A percentile compares a stretch with the other conserved stretches of the same genome.
These are phyloP conservation scores for Pseudolaguvia tuberculata DNA, from an alignment of 2,113 vertebrate species.

Conservation along the genomic window DNA sequence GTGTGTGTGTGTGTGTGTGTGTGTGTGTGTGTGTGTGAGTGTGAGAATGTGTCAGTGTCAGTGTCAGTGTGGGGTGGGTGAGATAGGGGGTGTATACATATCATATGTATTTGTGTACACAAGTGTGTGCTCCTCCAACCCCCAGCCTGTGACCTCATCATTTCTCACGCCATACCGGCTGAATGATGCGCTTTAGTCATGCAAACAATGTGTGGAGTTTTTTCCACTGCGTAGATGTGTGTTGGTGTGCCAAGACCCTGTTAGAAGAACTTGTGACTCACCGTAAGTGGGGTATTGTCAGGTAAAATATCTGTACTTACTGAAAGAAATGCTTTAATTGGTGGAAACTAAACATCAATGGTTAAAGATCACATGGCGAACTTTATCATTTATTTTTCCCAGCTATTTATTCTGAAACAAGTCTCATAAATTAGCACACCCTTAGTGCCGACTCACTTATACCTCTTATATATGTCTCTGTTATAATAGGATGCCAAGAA, in stretches of 20 bases:
- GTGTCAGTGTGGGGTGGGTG: conserved; percentile 1
- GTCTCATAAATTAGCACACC: conserved; percentile 6
- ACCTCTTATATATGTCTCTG: background rate
- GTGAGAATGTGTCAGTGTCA: background rate
- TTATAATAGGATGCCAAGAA: background rate
- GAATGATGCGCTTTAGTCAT: conserved; percentile 44
- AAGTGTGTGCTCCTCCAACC: conserved; percentile 39
- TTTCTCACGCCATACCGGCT: conserved; percentile 36
- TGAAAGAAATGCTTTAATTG: no score
- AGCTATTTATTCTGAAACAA: background rate
- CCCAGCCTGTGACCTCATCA: conserved; percentile 50
- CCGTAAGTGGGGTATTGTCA: background rate
- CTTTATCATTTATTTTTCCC: background rate
- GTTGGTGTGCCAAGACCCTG: conserved; percentile 2
- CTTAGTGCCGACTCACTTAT: conserved; percentile 6
- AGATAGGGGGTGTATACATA: conserved; percentile 4
- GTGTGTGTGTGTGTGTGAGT: background rate
- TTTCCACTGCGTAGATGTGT: conserved; percentile 24
- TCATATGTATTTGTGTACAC: conserved; percentile 9
- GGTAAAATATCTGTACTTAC: background rate
- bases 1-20: no score
- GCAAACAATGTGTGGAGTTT: conserved; percentile 19
- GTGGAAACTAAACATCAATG: background rate
- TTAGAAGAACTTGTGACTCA: conserved; percentile 11
- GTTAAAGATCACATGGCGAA: background rate